phyloP scores from a whole-genome alignment of 1,140 invertebrate species.

The Temnothorax longispinosus region DNA sequence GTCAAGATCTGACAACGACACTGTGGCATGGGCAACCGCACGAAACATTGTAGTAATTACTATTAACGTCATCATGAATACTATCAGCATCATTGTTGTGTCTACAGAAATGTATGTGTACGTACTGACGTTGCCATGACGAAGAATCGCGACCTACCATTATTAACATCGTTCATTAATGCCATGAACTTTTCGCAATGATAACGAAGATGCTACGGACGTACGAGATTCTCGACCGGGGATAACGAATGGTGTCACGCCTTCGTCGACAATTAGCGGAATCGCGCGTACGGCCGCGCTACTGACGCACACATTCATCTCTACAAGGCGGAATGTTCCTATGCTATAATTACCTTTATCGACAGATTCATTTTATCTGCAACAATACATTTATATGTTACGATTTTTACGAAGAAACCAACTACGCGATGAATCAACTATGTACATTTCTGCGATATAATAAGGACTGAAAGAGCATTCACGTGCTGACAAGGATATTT shows the following conservation, averaged over 20 bases:
- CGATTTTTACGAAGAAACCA: conserved; percentile 44
- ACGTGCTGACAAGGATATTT: conserved; percentile 40
- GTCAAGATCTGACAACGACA: conserved; percentile 8
- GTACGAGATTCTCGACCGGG: conserved; percentile 21
- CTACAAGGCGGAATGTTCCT: conserved; percentile 14
- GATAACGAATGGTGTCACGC: conserved; percentile 41
- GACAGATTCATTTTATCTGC: conserved; percentile 42
- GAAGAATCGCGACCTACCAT: conserved; percentile 39
- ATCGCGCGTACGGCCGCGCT: conserved; percentile 13
- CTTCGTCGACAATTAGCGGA: conserved; percentile 50
- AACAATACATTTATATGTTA: conserved; percentile 52
- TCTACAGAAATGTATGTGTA: not conserved
- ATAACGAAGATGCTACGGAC: conserved; percentile 29
- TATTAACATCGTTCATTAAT: conserved; percentile 60
- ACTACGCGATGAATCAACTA: conserved; percentile 27
- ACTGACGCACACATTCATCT: conserved; percentile 58
- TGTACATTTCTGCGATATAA: conserved; percentile 20
- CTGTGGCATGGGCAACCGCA: not conserved
- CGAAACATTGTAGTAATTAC: conserved; percentile 57
- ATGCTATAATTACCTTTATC: conserved; percentile 26
- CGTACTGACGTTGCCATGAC: conserved; percentile 1
- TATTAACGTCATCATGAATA: conserved; percentile 69
- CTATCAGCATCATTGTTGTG: conserved; percentile 60
- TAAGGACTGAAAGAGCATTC: conserved; percentile 34
- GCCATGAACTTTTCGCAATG: conserved; percentile 45